phyloP scores from a whole-genome alignment of 2,113 vertebrate genomes.

The Oenanthe melanoleuca region DNA sequence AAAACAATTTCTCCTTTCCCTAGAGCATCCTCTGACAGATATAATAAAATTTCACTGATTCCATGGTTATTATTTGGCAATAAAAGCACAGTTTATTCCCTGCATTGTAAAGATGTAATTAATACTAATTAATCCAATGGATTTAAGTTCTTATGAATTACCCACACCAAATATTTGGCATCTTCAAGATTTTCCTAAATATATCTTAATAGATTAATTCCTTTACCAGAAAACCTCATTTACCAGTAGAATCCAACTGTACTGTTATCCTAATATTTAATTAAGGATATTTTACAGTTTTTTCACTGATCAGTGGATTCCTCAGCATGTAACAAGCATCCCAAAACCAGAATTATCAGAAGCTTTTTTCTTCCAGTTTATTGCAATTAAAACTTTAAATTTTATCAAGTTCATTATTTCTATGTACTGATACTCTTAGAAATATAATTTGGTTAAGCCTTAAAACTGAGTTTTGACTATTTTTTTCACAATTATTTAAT shows the following conservation, averaged over 20 bases:
- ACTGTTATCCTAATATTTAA: not conserved
- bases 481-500: constrained; percentile 25
- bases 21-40: not conserved
- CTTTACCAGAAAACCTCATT: not conserved
- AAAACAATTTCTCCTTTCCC: not conserved
- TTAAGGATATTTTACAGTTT: not conserved
- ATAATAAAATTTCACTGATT: constrained; percentile 2
- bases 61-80: not conserved
- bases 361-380: not conserved
- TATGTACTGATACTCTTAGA: not conserved
- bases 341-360: not conserved
- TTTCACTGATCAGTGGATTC: not conserved
- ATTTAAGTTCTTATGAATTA: not conserved
- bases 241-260: not conserved
- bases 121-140: not conserved
- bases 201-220: not conserved
- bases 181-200: not conserved
- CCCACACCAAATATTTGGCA: not conserved
- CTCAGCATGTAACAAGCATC: not conserved
- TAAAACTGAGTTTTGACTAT: constrained; percentile 33
- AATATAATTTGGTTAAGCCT: constrained; percentile 1
- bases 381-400: not conserved
- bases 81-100: not conserved
- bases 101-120: constrained; percentile 5
- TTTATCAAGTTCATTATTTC: not conserved